Conservation (phyloP, 2,797 vertebrate genomes). For the Tiaroga cobitis region DNA sequence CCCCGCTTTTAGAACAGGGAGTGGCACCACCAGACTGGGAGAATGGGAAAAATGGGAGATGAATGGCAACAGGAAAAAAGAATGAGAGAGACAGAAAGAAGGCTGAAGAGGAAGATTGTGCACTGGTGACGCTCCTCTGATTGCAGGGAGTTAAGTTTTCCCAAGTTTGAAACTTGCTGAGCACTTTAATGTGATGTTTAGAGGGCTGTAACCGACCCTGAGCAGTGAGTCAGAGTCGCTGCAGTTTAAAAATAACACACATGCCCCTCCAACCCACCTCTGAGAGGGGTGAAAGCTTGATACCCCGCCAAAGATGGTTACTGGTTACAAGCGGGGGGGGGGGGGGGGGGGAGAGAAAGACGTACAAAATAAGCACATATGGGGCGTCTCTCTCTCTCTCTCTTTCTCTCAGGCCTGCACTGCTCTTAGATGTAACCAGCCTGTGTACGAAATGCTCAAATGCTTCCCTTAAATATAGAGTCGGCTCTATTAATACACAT, state of each 20-base stretch:
- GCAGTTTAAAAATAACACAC: slow-evolving; percentile 73
- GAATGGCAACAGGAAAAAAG: slow-evolving; percentile 14
- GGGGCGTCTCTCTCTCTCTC: slow-evolving; percentile 63
- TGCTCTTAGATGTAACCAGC: slow-evolving; percentile 55
- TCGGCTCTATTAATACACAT: slow-evolving; percentile 57
- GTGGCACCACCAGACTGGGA: slow-evolving; percentile 29
- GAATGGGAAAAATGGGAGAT: slow-evolving; percentile 32
- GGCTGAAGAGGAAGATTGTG: slow-evolving; percentile 39
- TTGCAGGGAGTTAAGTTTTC: slow-evolving; percentile 19
- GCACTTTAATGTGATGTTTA: slow-evolving; percentile 28
- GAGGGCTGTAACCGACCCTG: slow-evolving; percentile 30
- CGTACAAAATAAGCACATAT: slow-evolving; percentile 52
- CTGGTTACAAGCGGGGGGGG: slow-evolving; percentile 73
- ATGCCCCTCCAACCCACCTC: slow-evolving; percentile 43
- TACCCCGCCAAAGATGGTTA: slow-evolving; percentile 80
- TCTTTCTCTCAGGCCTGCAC: slow-evolving; percentile 47
- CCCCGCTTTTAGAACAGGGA: slow-evolving; percentile 31
- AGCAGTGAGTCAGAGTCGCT: slow-evolving; percentile 62
- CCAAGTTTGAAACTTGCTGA: slow-evolving; percentile 36
- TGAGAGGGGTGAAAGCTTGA: slow-evolving; percentile 67
- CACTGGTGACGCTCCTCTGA: slow-evolving; percentile 5
- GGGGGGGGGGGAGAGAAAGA: slow-evolving; percentile 47
- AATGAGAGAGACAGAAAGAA: slow-evolving; percentile 29
- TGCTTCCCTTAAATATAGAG: slow-evolving; percentile 59
- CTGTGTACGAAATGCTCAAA: slow-evolving; percentile 47